Percentiles rank a stretch among this genome's conserved stretches.
phyloP scores from a whole-genome alignment of 1,140 invertebrate genomes.

The Zaprionus vittiger region DNA sequence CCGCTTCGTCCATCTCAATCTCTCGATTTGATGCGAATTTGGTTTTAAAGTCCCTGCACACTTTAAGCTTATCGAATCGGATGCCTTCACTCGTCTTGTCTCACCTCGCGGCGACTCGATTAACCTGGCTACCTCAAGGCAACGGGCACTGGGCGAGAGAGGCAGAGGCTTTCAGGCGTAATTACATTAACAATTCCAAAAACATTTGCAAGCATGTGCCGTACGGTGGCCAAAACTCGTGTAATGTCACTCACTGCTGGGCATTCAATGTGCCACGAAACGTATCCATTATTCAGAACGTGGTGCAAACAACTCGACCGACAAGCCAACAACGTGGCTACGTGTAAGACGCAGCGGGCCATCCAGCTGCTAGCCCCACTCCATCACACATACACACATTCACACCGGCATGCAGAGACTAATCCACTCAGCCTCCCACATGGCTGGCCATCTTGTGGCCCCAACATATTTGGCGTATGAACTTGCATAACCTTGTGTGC shows the following conservation, averaged over 20 bases:
- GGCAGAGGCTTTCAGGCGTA: slow-evolving; percentile 66
- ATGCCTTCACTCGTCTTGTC: background rate
- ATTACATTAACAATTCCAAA: slow-evolving; percentile 80
- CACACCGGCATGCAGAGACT: background rate
- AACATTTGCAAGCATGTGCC: slow-evolving; percentile 54
- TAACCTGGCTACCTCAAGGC: slow-evolving; percentile 33
- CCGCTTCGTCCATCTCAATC: background rate
- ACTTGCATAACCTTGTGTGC: slow-evolving; percentile 68
- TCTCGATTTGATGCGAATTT: slow-evolving; percentile 32
- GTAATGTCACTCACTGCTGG: slow-evolving; percentile 74
- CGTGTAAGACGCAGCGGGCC: slow-evolving; percentile 66
- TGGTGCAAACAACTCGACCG: slow-evolving; percentile 74
- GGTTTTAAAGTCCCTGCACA: slow-evolving; percentile 54
- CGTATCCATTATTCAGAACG: slow-evolving; percentile 79
- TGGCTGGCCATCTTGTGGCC: slow-evolving; percentile 43
- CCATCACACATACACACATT: background rate
- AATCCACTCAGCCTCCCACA: slow-evolving; percentile 2
- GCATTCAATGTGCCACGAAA: slow-evolving; percentile 75
- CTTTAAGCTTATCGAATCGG: slow-evolving; percentile 57
- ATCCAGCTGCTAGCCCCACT: slow-evolving; percentile 4
- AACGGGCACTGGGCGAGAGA: background rate
- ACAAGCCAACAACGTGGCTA: slow-evolving; percentile 60
- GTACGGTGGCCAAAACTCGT: slow-evolving; percentile 42
- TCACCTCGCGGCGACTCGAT: slow-evolving; percentile 31
- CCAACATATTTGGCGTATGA: slow-evolving; percentile 65